These are phyloP conservation scores for Hippocampus mohnikei DNA, from an alignment of 2,113 vertebrate genomes.

Conservation along the genomic window DNA sequence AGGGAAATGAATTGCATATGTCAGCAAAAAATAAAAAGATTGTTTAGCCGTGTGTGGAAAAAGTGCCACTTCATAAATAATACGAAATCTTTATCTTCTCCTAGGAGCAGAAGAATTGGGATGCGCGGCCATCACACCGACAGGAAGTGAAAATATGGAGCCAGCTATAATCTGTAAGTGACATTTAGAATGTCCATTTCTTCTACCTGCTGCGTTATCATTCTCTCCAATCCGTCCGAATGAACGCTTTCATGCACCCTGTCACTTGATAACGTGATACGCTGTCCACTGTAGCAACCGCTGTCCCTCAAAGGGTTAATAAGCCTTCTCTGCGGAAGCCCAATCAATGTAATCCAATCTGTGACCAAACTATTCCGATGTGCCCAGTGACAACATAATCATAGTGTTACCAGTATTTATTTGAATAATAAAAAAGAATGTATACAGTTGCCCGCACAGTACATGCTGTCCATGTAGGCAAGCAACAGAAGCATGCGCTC, in stretches of 20 bases:
- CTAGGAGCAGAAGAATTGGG: background rate
- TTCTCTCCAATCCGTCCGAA: background rate
- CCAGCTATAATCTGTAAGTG: background rate
- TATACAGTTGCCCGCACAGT: background rate
- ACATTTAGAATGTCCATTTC: constrained; percentile 7
- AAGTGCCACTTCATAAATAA: background rate
- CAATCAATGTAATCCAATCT: constrained; percentile 2
- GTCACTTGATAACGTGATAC: no score
- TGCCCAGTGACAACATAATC: no score
- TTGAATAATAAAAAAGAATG: background rate
- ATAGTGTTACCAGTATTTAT: background rate
- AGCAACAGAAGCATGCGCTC: constrained; percentile 49
- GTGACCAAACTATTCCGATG: background rate
- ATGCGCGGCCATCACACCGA: background rate
- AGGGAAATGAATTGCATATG: background rate
- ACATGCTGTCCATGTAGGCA: background rate
- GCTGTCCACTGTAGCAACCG: no score
- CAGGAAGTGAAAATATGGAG: background rate
- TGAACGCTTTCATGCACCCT: background rate
- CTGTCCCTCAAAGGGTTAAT: no score
- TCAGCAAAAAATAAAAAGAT: background rate
- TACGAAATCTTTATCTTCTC: background rate
- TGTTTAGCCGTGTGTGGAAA: background rate
- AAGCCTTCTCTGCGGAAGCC: constrained; percentile 1
- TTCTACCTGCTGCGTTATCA: background rate